Evolutionary conservation across 2,888 invertebrate genomes (phyloP), one percentile per base, ranked within the genome.

Genomic region (Oligia fasciuncula): DNA sequence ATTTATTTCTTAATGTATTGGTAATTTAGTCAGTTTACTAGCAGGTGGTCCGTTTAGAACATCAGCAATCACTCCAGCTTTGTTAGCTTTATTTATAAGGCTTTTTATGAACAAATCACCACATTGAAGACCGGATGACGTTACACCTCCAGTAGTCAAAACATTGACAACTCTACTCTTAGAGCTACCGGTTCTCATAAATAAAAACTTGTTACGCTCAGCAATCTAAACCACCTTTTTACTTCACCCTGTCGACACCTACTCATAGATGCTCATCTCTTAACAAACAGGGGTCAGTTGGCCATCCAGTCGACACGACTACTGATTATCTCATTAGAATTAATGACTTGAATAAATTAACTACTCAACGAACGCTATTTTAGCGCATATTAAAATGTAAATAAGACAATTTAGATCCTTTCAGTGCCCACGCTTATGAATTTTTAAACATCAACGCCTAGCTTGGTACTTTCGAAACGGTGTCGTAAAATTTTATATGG

Each of bases 301-400:
- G 79, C 80, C 80, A 80, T 85, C 78, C 73, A 78, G 76, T 77
- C 63, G 65, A 77, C 79, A 77, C 63, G 88, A 88, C 86, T 89
- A 84, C 85, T 88, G 85, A 88, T 88, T 85, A 84, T 85, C 86
- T 87, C 78, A 88, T 89, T 90, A 87, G 79, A 85, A 89, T 88
- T 85, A 90, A 88, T 87, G 84, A 80, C 77, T 76, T 77, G 87
- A 86, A 88, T 90, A 88, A 85, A 90, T 90, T 89, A 85, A 83
- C 79, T 78, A 62, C 76, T 80, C 76, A 76, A 81, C 79, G 71
- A 73, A 83, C 70, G 77, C 77, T 85, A 86, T 85, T 87, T 87
- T 83, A 84, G 82, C 84, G 68, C 73, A 75, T 84, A 90, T 91
- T 89, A 88, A 89, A 87, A 90, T 90, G 90, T 79, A 84, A 91